Percentiles rank a stretch among this genome's conserved stretches.
Conservation (phyloP, 2,113 vertebrate genomes). For the Chionis minor region DNA sequence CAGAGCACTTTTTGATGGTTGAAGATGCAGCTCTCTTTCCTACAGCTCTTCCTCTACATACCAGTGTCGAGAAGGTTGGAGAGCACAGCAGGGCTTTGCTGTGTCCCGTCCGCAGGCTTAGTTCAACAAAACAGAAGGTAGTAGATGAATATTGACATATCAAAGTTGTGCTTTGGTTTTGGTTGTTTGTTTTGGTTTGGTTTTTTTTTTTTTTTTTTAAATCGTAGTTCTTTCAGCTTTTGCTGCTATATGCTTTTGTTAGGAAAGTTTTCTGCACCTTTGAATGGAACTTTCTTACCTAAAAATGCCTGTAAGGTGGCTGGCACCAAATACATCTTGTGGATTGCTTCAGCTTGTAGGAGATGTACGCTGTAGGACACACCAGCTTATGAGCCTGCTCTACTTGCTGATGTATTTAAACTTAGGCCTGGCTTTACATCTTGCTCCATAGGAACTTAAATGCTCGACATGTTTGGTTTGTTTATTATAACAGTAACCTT, state of each 20-base stretch:
- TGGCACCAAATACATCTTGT: neutral
- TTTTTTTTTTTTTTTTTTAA: neutral
- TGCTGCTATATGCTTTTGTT: accelerated
- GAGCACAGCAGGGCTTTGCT: neutral
- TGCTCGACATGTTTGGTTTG: accelerated
- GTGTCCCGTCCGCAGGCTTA: accelerated
- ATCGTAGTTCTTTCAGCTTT: accelerated
- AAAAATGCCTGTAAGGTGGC: neutral
- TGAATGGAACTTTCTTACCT: neutral
- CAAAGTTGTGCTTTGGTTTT: no score
- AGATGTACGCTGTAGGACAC: accelerated
- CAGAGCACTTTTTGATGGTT: accelerated
- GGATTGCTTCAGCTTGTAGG: neutral
- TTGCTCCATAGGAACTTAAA: accelerated
- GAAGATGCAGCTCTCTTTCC: neutral
- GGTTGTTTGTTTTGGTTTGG: no score
- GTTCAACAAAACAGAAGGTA: neutral
- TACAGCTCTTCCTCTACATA: neutral
- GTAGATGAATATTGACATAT: neutral
- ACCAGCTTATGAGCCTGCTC: accelerated
- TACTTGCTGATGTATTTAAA: accelerated
- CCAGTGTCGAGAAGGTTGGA: accelerated
- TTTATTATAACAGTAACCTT: neutral
- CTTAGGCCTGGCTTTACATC: neutral
- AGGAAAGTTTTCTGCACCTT: neutral